Percentiles rank a stretch among this genome's conserved stretches.
phyloP scores from a whole-genome alignment of 2,888 invertebrate genomes.

The Sceliomorpha sp. region DNA sequence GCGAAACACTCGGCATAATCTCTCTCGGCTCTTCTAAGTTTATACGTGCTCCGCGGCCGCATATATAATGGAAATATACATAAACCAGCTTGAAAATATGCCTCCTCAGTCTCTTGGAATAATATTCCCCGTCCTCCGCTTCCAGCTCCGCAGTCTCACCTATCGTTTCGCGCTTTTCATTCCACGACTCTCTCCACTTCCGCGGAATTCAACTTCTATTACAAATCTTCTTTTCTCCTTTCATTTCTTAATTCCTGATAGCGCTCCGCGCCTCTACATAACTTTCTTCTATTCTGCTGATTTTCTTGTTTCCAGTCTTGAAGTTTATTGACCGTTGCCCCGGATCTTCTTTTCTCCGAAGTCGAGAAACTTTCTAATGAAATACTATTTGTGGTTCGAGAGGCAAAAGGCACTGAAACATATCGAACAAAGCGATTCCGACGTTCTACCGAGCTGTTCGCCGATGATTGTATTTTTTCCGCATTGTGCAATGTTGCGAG shows the following conservation, averaged over 20 bases:
- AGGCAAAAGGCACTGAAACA: conserved; percentile 21
- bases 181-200: conserved; percentile 18
- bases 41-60: conserved; percentile 41
- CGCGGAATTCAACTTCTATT: conserved; percentile 35
- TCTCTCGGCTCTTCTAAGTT: conserved; percentile 43
- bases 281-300: conserved; percentile 30
- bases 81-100: conserved; percentile 42
- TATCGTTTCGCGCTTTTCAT: conserved; percentile 18
- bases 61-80: conserved; percentile 50
- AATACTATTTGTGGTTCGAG: conserved; percentile 21
- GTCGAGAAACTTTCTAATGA: conserved; percentile 42
- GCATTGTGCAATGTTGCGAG: too few species aligned
- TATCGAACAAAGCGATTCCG: conserved; percentile 12
- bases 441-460: conserved; percentile 15
- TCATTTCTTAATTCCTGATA: conserved; percentile 49
- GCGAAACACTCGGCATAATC: conserved; percentile 52
- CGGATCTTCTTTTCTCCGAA: conserved; percentile 25
- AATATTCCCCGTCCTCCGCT: conserved; percentile 9
- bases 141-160: background rate
- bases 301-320: conserved; percentile 34
- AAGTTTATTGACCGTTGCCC: conserved; percentile 39
- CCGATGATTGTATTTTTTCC: conserved; percentile 12
- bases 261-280: conserved; percentile 30
- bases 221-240: conserved; percentile 35
- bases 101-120: conserved; percentile 22